Evolutionary conservation across 2,888 invertebrate genomes (phyloP).

Genomic region (Linnaemya tessellans): DNA sequence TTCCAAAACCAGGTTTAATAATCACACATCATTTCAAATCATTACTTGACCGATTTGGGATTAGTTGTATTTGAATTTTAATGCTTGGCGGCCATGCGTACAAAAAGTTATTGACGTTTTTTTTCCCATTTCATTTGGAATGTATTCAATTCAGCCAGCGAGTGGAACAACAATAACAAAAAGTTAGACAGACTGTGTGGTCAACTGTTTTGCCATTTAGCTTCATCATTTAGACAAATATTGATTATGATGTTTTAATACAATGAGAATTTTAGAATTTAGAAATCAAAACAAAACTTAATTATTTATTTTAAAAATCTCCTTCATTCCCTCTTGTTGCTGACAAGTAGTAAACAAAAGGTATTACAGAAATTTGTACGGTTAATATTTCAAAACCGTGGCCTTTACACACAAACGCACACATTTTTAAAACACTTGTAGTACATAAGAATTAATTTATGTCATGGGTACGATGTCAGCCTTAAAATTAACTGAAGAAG

Average conservation of each 20-base stretch:
- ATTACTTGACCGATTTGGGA: constrained; percentile 82
- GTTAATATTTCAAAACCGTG: constrained; percentile 58
- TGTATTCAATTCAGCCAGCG: constrained; percentile 3
- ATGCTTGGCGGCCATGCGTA: constrained; percentile 77
- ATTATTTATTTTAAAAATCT: constrained; percentile 64
- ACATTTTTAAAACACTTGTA: constrained; percentile 6
- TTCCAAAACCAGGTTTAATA: constrained; percentile 77
- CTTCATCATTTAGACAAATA: constrained; percentile 72
- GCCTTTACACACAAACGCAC: constrained; percentile 1
- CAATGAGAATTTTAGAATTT: constrained; percentile 68
- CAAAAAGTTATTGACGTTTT: constrained; percentile 19
- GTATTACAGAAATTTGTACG: constrained; percentile 27
- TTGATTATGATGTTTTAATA: constrained; percentile 61
- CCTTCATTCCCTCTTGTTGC: neutral
- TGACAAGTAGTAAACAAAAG: constrained; percentile 14
- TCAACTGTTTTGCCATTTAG: constrained; percentile 63
- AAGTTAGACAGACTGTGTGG: constrained; percentile 57
- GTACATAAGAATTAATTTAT: constrained; percentile 1
- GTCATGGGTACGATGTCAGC: constrained; percentile 13
- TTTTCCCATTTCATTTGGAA: neutral
- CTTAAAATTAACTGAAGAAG: neutral
- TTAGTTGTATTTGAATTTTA: constrained; percentile 82
- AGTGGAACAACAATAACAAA: constrained; percentile 23
- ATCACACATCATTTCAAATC: constrained; percentile 81
- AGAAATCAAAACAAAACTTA: constrained; percentile 61